Evolutionary conservation across 2,113 vertebrate species (phyloP).

Genomic region (Chrysemys picta): DNA sequence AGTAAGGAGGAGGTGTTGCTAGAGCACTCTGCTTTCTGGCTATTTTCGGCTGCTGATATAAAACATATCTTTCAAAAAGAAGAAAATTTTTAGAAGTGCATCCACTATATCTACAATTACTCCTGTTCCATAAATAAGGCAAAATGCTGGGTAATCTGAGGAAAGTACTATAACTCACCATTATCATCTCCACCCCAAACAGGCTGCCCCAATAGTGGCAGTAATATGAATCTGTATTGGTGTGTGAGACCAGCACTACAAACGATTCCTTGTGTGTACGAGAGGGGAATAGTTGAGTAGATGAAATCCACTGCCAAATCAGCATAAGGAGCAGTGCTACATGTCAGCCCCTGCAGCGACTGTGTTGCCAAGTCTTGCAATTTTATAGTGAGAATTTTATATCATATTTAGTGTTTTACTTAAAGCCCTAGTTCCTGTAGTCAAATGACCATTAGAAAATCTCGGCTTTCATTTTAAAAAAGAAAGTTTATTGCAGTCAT

Average conservation of each 20-base stretch:
- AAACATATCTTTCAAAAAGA: background rate
- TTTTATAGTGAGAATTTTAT: background rate
- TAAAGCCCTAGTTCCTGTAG: background rate
- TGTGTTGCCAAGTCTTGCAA: background rate
- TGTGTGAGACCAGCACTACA: background rate
- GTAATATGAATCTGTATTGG: background rate
- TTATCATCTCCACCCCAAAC: background rate
- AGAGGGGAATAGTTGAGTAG: background rate
- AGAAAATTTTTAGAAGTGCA: fast-evolving
- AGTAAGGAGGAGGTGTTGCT: background rate
- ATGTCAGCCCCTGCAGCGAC: background rate
- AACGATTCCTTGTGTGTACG: background rate
- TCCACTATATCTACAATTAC: fast-evolving
- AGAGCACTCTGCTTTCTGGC: background rate
- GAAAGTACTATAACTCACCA: background rate
- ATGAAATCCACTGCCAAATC: background rate
- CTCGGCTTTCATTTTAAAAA: background rate
- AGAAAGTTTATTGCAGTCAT: background rate
- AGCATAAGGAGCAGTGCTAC: background rate
- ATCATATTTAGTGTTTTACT: background rate
- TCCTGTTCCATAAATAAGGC: background rate
- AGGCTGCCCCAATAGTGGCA: background rate
- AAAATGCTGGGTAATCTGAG: background rate
- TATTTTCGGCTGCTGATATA: background rate
- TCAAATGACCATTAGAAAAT: background rate